Evolutionary conservation across 2,888 invertebrate species (phyloP), one percentile per base, ranked within the genome.

Genomic region (Platynereis dumerilii): DNA sequence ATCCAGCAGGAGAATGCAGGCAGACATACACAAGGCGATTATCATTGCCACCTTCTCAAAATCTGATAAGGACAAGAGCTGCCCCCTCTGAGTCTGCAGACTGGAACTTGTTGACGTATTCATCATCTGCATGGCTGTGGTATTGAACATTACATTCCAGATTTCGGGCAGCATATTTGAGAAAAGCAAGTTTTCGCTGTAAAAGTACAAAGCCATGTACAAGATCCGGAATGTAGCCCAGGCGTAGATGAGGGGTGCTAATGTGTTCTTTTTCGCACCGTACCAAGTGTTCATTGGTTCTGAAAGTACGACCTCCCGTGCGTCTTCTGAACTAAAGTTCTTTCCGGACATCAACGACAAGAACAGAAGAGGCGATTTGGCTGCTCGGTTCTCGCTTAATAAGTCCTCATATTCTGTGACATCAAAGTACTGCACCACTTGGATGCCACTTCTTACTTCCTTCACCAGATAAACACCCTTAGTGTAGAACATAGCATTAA

Each of bases 381-480:
- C 42, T n/a, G 45, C 24, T 12, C 65, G 29, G n/a, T 64, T 54
- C 15, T 28, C 28, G 7, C 29, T 22, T 7, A 28, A 28, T 3
- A 44, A 45, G 24, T 22, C 28, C 52, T 65, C 65, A 44, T 65
- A 65, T 24, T 65, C 65, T 2, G 60, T 61, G 52, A 65, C 20
- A 39, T 65, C 65, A 34, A 34, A 34, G 34, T 34, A 34, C 24
- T 57, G 56, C 34, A 45, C 22, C 1, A n/a, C 5, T 22, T 61
- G 39, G 7, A 58, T 24, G 22, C 58, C 54, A 20, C 27, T 7
- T 17, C 29, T 20, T 10, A 24, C 54, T 28, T 60, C 52, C 57
- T 58, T 45, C 52, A 42, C 58, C 26, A 61, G 26, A 28, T 67
- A 67, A 2, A 67, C 52, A 0, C 52, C 52, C 22, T 34, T 10